A percentile compares a stretch with the other conserved stretches of the same genome.
phyloP scores from a whole-genome alignment of 2,797 vertebrate genomes.

The Coendou prehensilis region DNA sequence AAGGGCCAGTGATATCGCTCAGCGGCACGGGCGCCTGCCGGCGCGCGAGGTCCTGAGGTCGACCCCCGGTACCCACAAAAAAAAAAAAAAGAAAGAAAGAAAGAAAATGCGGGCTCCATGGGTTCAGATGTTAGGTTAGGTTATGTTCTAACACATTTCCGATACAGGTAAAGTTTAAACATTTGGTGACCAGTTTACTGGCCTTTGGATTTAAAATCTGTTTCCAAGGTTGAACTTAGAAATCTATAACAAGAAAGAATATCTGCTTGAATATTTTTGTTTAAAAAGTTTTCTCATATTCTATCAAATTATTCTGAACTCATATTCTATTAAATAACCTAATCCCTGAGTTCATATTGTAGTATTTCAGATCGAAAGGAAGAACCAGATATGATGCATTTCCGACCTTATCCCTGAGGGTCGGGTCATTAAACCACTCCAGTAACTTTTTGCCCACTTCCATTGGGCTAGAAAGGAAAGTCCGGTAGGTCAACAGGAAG shows the following conservation, averaged over 20 bases:
- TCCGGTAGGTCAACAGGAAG: conserved; percentile 98
- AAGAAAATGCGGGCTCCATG: background rate
- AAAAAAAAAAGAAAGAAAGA: too few species aligned
- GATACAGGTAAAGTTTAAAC: background rate
- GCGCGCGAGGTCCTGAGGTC: too few species aligned
- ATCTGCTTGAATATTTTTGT: background rate
- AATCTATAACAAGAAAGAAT: conserved; percentile 23
- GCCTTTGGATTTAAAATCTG: background rate
- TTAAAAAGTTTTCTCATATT: conserved; percentile 39
- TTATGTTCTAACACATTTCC: background rate
- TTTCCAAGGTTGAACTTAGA: background rate
- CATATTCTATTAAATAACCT: background rate
- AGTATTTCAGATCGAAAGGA: conserved; percentile 40
- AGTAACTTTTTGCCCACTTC: conserved; percentile 99
- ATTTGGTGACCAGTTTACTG: background rate
- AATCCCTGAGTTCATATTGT: conserved; percentile 19
- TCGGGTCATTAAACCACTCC: conserved; percentile 99
- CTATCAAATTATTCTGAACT: conserved; percentile 16
- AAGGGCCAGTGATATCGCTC: too few species aligned
- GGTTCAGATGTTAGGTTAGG: background rate
- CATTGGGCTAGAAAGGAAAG: conserved; percentile 99
- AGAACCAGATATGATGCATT: conserved; percentile 26
- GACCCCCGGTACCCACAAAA: too few species aligned
- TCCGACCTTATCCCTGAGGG: conserved; percentile 99
- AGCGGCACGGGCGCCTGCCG: too few species aligned